Conservation (phyloP, 1,140 invertebrate genomes). For the Drosophila sturtevanti region DNA sequence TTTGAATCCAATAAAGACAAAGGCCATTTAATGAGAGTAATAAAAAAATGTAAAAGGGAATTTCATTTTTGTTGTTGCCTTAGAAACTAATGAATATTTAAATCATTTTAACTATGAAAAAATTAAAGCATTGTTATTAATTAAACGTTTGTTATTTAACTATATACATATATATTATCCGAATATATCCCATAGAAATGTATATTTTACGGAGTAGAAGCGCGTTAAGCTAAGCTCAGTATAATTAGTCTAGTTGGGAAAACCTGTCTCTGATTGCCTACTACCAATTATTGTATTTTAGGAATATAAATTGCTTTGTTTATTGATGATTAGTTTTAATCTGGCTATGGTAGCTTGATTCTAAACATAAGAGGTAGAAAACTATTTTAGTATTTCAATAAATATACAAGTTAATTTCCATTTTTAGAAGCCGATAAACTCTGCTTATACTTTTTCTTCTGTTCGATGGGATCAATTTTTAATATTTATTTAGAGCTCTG, state of each 20-base stretch:
- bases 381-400: no score
- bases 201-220: not conserved
- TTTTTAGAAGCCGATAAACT: no score
- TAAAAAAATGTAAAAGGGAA: not conserved
- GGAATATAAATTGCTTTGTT: no score
- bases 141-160: not conserved
- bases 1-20: not conserved
- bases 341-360: no score
- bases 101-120: not conserved
- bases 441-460: no score
- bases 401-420: no score
- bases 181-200: not conserved
- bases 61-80: not conserved
- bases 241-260: not conserved
- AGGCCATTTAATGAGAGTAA: slow-evolving; percentile 1
- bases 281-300: no score
- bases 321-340: no score
- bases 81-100: slow-evolving; percentile 3
- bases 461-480: no score
- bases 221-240: not conserved
- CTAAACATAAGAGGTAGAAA: no score
- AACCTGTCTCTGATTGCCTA: not conserved
- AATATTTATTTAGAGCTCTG: no score
- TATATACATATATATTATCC: not conserved
- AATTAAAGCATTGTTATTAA: slow-evolving; percentile 1